Percentiles rank a stretch among this genome's conserved stretches.
Evolutionary conservation across 1,140 invertebrate species (phyloP).

Genomic region (Musca vetustissima): DNA sequence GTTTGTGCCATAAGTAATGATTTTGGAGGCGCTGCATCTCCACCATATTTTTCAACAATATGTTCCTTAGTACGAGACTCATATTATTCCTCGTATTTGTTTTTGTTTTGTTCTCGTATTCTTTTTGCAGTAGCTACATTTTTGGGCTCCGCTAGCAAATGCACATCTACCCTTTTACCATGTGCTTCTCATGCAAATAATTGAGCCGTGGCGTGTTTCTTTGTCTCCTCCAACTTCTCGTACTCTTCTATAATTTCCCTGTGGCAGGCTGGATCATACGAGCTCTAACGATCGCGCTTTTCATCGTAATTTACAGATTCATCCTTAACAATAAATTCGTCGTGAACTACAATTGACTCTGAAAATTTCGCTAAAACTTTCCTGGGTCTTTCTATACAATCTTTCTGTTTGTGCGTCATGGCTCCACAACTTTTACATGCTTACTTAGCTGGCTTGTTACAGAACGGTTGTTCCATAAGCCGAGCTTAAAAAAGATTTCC

Average conservation of each 20-base stretch:
- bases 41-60: constrained; percentile 61
- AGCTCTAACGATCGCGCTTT: constrained; percentile 98
- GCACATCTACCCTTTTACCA: constrained; percentile 91
- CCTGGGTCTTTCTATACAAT: constrained; percentile 94
- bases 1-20: constrained; percentile 90
- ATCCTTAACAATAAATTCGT: constrained; percentile 83
- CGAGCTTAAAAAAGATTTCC: too few species aligned
- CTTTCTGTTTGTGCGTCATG: constrained; percentile 94
- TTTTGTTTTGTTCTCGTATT: constrained; percentile 90
- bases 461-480: too few species aligned
- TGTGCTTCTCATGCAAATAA: constrained; percentile 98
- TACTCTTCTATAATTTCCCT: constrained; percentile 89
- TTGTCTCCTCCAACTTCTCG: constrained; percentile 87
- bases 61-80: constrained; percentile 64
- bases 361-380: constrained; percentile 91
- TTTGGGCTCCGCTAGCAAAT: constrained; percentile 95
- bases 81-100: constrained; percentile 81
- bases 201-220: constrained; percentile 88
- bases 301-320: constrained; percentile 86
- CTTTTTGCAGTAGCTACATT: constrained; percentile 92
- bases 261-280: constrained; percentile 90
- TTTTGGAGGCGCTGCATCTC: constrained; percentile 83
- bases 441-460: too few species aligned
- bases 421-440: constrained; percentile 99
- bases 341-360: constrained; percentile 81